Conservation (phyloP, 2,113 vertebrate species). For the Suricata suricatta region DNA sequence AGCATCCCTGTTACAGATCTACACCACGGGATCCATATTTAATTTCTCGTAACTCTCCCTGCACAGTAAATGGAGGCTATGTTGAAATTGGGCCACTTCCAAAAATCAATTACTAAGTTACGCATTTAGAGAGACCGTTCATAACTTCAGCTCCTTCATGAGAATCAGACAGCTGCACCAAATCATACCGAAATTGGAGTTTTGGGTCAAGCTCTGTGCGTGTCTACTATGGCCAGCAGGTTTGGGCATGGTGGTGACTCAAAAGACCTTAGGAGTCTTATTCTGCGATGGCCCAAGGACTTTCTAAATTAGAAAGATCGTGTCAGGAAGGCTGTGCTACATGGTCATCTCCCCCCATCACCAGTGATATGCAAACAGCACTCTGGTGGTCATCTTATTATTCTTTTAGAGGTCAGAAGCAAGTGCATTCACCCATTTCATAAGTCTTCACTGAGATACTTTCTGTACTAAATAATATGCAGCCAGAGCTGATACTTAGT, state of each 20-base stretch:
- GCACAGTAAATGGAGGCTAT: background rate
- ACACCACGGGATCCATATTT: background rate
- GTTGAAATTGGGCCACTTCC: background rate
- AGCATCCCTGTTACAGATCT: background rate
- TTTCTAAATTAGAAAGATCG: slow-evolving; percentile 23
- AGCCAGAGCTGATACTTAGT: background rate
- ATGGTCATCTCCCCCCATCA: background rate
- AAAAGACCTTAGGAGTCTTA: background rate
- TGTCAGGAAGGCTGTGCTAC: background rate
- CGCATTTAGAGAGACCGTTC: background rate
- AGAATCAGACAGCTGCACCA: background rate
- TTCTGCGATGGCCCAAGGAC: background rate
- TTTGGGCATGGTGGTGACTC: background rate
- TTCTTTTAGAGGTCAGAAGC: slow-evolving; percentile 18
- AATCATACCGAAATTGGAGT: background rate
- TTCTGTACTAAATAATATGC: background rate
- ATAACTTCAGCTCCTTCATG: background rate
- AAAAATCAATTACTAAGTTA: slow-evolving; percentile 24
- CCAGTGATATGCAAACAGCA: background rate
- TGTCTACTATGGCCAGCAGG: background rate
- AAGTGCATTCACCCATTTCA: slow-evolving; percentile 27
- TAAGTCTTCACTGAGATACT: slow-evolving; percentile 21
- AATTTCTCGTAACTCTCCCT: slow-evolving; percentile 10
- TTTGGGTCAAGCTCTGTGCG: slow-evolving; percentile 1
- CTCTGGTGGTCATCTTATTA: background rate